These are phyloP conservation scores for Drosophila lutescens DNA, from an alignment of 2,888 invertebrate genomes.

Conservation along the genomic window DNA sequence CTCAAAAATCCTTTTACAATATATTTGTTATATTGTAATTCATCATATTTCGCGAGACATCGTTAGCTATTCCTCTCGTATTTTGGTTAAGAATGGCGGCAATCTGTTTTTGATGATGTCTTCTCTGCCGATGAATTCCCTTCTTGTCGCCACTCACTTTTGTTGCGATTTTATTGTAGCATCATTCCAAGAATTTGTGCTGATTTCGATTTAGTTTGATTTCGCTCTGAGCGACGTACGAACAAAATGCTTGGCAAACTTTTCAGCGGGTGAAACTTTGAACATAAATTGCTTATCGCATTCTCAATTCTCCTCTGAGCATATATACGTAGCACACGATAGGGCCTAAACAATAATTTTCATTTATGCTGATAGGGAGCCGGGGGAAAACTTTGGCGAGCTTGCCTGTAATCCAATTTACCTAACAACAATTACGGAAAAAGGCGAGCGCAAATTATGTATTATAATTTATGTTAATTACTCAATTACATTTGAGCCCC, in stretches of 20 bases:
- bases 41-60: neutral
- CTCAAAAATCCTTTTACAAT: neutral
- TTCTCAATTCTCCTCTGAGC: constrained; percentile 17
- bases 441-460: constrained; percentile 75
- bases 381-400: constrained; percentile 35
- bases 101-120: constrained; percentile 47
- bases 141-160: constrained; percentile 32
- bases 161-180: constrained; percentile 59
- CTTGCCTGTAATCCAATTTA: constrained; percentile 67
- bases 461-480: constrained; percentile 83
- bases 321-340: constrained; percentile 7
- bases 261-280: constrained; percentile 60
- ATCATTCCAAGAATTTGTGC: constrained; percentile 65
- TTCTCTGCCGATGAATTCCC: constrained; percentile 26
- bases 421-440: constrained; percentile 72
- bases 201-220: constrained; percentile 71
- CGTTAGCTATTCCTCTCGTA: neutral
- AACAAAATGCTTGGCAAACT: constrained; percentile 53
- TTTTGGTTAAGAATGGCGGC: constrained; percentile 1
- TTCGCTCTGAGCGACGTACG: constrained; percentile 45
- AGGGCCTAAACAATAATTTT: constrained; percentile 54
- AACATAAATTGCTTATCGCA: constrained; percentile 72
- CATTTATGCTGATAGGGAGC: constrained; percentile 39
- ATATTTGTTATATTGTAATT: too few species aligned
- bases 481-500: constrained; percentile 80